Base-by-base conservation (phyloP, 2,113 vertebrate species). In the Catharus bicknelli region DNA sequence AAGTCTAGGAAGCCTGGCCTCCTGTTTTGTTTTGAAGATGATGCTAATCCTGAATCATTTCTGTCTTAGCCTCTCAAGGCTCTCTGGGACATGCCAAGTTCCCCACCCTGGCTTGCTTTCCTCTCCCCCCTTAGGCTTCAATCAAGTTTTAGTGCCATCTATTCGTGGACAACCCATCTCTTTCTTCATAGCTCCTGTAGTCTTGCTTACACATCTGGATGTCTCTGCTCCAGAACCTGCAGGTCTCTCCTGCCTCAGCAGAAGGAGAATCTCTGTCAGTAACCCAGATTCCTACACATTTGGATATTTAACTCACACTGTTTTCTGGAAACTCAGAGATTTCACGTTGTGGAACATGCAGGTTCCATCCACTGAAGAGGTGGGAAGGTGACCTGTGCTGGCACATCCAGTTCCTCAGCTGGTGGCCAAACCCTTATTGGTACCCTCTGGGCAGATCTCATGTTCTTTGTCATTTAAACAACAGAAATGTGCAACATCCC, bases 101-200 rank as follows among this genome's bases (percentile, higher is more conserved):
- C 23, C 18, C 32, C 17, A 42, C 7, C 11, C 10, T 54, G 43
- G 0, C 16, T 29, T 27, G 7, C 10, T 34, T 22, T 50, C 36
- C 47, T 1, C 30, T 38, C 29, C 26, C 14, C 30, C 21, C 4
- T 50, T 50, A 29, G 32, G 5, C 8, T 68, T 54, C 0, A 0
- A 17, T 66, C 47, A 54, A n/a, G 19, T 27, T 69, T 74, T 81
- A 38, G 40, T 61, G 12, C 26, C 13, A 29, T 29, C 10, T 89
- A 6, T 7, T 78, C 18, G 4, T 17, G 32, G 38, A 64, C 4
- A 0, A 8, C 17, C 32, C 12, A 21, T 54, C 47, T 86, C 23
- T 51, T 76, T 76, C 30, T 62, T 11, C 16, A 3, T 26, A 34
- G 26, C 25, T 70, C 21, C 53, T 61, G 30, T 18, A 26, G 68